Base-by-base conservation (phyloP, 2,113 vertebrate species). In the Melanocharis versteri region DNA sequence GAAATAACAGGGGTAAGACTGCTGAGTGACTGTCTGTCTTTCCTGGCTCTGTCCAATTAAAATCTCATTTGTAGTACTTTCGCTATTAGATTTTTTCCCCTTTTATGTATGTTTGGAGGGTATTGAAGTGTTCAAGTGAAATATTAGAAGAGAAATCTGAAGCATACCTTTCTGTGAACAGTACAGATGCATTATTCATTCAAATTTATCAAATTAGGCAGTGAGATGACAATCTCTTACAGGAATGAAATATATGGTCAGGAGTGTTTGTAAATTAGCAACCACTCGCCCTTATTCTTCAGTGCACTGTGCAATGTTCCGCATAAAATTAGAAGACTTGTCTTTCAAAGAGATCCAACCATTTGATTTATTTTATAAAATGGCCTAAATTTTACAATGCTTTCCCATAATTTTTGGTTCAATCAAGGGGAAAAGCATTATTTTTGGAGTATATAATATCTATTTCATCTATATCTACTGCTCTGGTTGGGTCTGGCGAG, bases 311-410 rank as follows among this genome's bases (percentile, higher is more conserved):
- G 54, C 65, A 50, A 69, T 39, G 6, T 84, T 60, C 64, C 73
- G 18, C 30, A 28, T 79, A 83, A 82, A 94, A 80, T 79, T 39
- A 44, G 71, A 48, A 37, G 65, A n/a, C 7, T 75, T 84, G 22
- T 61, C 73, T 96, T 94, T 89, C 60, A 61, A 58, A 60, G 24
- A 81, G 22, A 78, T 66, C 35, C 64, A 93, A 14, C 31, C 22
- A 57, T 93, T 89, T 95, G 68, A 86, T 92, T 87, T 95, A 83
- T 21, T 77, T 89, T 28, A 76, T 75, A n/a, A 92, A 89, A 81
- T 75, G 18, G 15, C 26, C 61, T 65, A 62, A 81, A 90, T 64
- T 91, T 94, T 83, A 39, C 33, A 79, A 51, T 37, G 31, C 22
- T 83, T 94, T 66, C 42, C 39, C 35, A 50, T 62, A 42, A 19